Base-by-base conservation (phyloP, 53 echinoderm and acorn worm species). In the Stichopus horrens region DNA sequence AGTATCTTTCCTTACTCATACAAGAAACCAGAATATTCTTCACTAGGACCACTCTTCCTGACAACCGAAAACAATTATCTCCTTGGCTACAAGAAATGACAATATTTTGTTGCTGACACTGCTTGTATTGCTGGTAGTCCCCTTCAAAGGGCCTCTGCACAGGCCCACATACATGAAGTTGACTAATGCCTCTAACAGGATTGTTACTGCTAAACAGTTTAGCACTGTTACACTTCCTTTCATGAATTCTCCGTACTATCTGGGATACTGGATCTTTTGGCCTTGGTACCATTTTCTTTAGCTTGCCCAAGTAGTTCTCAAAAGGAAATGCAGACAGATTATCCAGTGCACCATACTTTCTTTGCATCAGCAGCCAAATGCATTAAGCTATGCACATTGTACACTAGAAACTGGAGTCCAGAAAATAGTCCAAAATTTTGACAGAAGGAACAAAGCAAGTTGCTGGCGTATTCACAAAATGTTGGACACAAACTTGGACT, bases 281-380 rank as follows among this genome's bases (percentile, higher is more conserved):
- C 76, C 76, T 86, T 13, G 77, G 76, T 7, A 90, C 73, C 77
- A 86, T 90, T 74, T 76, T 55, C 66, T 76, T 55, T 4, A 90
- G 51, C n/a, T n/a, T n/a, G n/a, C n/a, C n/a, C n/a, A n/a, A n/a
- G n/a, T n/a, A n/a, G n/a, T n/a, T n/a, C n/a, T n/a, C n/a, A n/a
- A n/a, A n/a, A n/a, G n/a, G n/a, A n/a, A n/a, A n/a, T n/a, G n/a
- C n/a, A n/a, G n/a, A n/a, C n/a, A n/a, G n/a, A n/a, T n/a, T n/a
- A n/a, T n/a, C n/a, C n/a, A n/a, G n/a, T n/a, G n/a, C n/a, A 53
- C 90, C 86, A 86, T 60, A 86, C 14, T 63, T 82, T 37, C n/a
- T 52, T 23, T 19, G 86, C 86, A 86, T 86, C 86, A 8, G 86
- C 90, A 53, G 76, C 90, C 51, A 90, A 20, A 76, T 90, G 90